Percentiles rank a stretch among this genome's conserved stretches.
These are phyloP conservation scores for Myoxocephalus aenaeus DNA, from an alignment of 2,797 vertebrate genomes.

Conservation along the genomic window DNA sequence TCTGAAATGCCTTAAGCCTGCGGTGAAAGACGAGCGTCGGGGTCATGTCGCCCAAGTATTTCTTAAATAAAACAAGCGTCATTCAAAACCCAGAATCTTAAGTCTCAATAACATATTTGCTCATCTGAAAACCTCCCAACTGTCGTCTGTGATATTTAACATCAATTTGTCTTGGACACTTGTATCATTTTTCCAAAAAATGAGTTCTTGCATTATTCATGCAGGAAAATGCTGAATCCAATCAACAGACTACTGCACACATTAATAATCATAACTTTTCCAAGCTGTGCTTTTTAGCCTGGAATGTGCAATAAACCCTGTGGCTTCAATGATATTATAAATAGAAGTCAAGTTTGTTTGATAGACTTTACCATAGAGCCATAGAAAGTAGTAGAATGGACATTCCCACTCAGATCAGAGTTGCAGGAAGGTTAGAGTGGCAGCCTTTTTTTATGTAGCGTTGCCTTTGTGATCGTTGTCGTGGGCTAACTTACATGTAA, in stretches of 20 bases:
- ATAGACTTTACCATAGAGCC: slow-evolving; percentile 9
- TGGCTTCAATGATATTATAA: slow-evolving; percentile 65
- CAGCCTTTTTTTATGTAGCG: too few relatives aligned
- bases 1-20: slow-evolving; percentile 54
- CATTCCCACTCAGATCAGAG: too few relatives aligned
- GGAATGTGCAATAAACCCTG: slow-evolving; percentile 61
- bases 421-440: too few relatives aligned
- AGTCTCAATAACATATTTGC: slow-evolving; percentile 51
- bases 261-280: slow-evolving; percentile 66
- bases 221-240: slow-evolving; percentile 46
- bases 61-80: slow-evolving; percentile 47
- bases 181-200: slow-evolving; percentile 48
- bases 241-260: slow-evolving; percentile 63
- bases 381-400: too few relatives aligned
- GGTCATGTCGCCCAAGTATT: slow-evolving; percentile 57
- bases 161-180: slow-evolving; percentile 38
- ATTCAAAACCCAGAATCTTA: slow-evolving; percentile 44
- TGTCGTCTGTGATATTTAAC: slow-evolving; percentile 56
- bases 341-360: slow-evolving; percentile 63
- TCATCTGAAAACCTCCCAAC: slow-evolving; percentile 46
- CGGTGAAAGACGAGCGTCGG: slow-evolving; percentile 64
- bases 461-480: too few relatives aligned
- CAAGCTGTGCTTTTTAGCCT: slow-evolving; percentile 58
- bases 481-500: background rate
- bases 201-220: slow-evolving; percentile 51